Evolutionary conservation across 1,140 invertebrate species (phyloP), one percentile per base, ranked within the genome.

Genomic region (Mamestra configurata): DNA sequence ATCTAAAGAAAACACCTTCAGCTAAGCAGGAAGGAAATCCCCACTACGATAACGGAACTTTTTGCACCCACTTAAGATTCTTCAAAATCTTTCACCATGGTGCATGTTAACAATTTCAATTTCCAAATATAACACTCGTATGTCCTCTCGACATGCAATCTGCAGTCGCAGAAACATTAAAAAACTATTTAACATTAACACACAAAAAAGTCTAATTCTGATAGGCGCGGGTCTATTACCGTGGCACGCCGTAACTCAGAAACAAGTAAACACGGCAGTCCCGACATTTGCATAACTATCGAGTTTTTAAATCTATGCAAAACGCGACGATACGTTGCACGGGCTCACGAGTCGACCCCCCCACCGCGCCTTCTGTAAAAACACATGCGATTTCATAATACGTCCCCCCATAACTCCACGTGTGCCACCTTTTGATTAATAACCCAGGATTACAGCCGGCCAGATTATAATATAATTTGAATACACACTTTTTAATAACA

Each of bases 271-370:
- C 91, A 93, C 91, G 88, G 89, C 91, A 89, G 83, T 79, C 80
- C 81, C 51, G 82, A 82, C 86, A 93, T 94, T 94, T 89, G 92
- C 91, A 94, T 94, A 87, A 84, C 91, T 93, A 94, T 94, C 92
- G 88, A 91, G 70, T 94, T 94, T 94, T 94, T 94, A 92, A 93
- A 94, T 94, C 92, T 94, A 94, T 94, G 92, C 92, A 94, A 94
- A 94, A 92, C 89, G 89, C 86, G 88, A 89, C 92, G 92, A 94
- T 93, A 92, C 88, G 89, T 82, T 79, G 88, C 88, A 85, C 85
- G 84, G 79, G 84, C 88, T 86, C 90, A 88, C 88, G 87, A 88
- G 86, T 81, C 81, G 71, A 77, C 81, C 79, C 79, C 81, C 82
- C 70, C 80, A 35, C 71, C 75, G 64, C 79, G 66, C 82, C 77